Conservation (phyloP, 2,888 invertebrate genomes). For the Harmothoe impar region DNA sequence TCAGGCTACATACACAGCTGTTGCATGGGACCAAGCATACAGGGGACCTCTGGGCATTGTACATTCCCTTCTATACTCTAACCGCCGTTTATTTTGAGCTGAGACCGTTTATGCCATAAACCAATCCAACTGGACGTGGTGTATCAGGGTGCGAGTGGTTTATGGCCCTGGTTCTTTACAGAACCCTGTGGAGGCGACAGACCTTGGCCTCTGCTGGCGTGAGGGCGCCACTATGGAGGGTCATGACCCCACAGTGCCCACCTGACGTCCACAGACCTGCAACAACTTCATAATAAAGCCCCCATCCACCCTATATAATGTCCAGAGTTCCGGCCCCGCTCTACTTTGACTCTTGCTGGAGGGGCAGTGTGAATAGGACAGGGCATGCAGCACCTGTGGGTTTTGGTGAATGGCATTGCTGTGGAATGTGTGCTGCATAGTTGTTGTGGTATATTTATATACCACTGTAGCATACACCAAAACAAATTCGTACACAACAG, state of each 20-base stretch:
- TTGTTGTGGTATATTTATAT: too few relatives aligned
- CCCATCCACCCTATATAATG: too few relatives aligned
- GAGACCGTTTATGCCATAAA: slow-evolving; percentile 51
- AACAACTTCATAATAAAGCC: not conserved
- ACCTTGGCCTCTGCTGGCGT: not conserved
- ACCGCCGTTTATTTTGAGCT: slow-evolving; percentile 26
- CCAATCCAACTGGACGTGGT: not conserved
- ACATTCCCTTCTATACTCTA: slow-evolving; percentile 19
- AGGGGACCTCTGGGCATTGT: not conserved
- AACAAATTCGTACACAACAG: too few relatives aligned
- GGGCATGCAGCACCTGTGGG: too few relatives aligned
- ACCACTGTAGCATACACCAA: too few relatives aligned
- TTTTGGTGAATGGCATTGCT: too few relatives aligned
- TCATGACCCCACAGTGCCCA: not conserved
- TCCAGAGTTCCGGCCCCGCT: too few relatives aligned
- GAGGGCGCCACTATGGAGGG: slow-evolving; percentile 9
- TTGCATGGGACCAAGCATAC: not conserved
- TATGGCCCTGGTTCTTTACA: not conserved
- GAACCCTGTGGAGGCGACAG: not conserved
- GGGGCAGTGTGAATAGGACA: too few relatives aligned
- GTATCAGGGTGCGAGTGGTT: not conserved
- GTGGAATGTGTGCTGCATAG: too few relatives aligned
- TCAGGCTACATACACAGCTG: not conserved
- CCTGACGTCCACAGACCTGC: not conserved
- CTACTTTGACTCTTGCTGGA: too few relatives aligned